These are phyloP conservation scores for Lithophane ornitopus DNA, from an alignment of 2,888 invertebrate genomes.

Conservation along the genomic window DNA sequence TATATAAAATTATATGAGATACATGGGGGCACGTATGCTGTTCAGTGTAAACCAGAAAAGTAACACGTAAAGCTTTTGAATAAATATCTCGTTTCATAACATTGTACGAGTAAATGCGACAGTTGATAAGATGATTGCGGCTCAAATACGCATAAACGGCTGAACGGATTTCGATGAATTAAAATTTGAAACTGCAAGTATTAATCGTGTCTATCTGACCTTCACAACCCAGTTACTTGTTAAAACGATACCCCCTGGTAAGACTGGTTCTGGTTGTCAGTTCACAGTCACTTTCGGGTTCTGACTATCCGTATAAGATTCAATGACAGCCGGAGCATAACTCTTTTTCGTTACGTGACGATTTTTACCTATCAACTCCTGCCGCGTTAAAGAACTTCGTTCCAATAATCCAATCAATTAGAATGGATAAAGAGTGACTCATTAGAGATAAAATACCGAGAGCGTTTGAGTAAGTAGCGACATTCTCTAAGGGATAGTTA, in stretches of 20 bases:
- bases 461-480: conserved; percentile 47
- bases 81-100: not conserved
- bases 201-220: no score
- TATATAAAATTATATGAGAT: conserved; percentile 24
- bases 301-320: not conserved
- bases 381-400: no score
- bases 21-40: not conserved
- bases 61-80: conserved; percentile 23
- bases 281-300: no score
- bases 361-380: no score
- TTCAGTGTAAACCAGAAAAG: not conserved
- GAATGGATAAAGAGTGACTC: conserved; percentile 34
- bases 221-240: not conserved
- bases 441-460: conserved; percentile 48
- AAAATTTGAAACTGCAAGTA: not conserved
- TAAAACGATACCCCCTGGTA: no score
- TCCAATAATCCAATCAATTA: conserved; percentile 40
- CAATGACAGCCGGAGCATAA: not conserved
- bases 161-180: not conserved
- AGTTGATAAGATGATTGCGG: not conserved
- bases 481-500: conserved; percentile 55
- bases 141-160: no score
- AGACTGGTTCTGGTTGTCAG: no score
- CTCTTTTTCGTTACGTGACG: no score
- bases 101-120: not conserved